Evolutionary conservation across 2,888 invertebrate species (phyloP), one percentile per base, ranked within the genome.

Genomic region (Stenotaenia linearis): DNA sequence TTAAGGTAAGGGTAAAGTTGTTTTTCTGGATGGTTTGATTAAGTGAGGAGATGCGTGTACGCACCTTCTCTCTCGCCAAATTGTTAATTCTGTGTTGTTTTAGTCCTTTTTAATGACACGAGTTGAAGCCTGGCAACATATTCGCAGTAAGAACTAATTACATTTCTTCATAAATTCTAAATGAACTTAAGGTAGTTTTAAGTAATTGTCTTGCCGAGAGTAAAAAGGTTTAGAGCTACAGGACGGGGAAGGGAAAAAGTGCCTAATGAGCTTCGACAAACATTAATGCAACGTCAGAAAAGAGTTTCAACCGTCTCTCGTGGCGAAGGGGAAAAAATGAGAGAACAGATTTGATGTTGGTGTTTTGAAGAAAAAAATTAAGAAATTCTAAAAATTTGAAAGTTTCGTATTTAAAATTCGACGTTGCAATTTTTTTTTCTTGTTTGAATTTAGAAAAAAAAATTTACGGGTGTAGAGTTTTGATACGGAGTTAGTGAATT

Each of bases 101-200:
- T 75, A 75, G 37, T 75, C 37, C 37, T 75, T 75, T 75, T 75
- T 75, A 75, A 75, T 75, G 75, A 75, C 75, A 37, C 75, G 75
- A 32, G 75, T 75, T 32, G 37, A 75, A 75, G 75, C 37, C 23
- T 32, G 37, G 75, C 35, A 75, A 75, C 35, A 75, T 35, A 37
- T 75, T 75, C 37, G 75, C 75, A 75, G 37, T 37, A 77, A 45
- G 50, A 77, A 77, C 77, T 77, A 77, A 77, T 77, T 77, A 77
- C 77, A 77, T 77, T 45, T 77, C 77, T 77, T 77, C 77, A 77
- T 77, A 77, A 77, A 77, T 77, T 77, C 77, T 77, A 45, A 77
- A 77, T 77, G 77, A 77, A 77, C 50, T 77, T 40, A 45, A 45
- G 77, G 77, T 77, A 45, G 77, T 77, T 77, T 37, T 77, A 77